Evolutionary conservation across 2,888 invertebrate genomes (phyloP).

Genomic region (Dione juno): DNA sequence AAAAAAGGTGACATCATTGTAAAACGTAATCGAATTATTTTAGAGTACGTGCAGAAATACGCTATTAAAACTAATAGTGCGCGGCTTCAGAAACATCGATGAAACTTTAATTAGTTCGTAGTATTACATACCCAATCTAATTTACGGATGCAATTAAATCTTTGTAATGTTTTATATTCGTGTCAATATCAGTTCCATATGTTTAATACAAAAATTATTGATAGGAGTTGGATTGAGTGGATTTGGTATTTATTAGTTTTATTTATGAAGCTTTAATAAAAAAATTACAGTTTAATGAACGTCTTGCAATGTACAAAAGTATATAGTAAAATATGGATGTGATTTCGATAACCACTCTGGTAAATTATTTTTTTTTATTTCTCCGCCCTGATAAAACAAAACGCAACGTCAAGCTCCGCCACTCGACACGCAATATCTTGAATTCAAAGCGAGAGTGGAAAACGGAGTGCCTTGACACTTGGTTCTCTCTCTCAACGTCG

Average conservation of each 20-base stretch:
- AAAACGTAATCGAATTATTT: conserved; percentile 36
- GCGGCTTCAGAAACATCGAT: conserved; percentile 58
- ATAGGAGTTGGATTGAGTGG: too few species aligned
- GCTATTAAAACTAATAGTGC: conserved; percentile 49
- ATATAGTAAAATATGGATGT: neutral
- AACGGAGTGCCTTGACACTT: too few species aligned
- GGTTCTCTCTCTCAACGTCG: too few species aligned
- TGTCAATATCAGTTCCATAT: neutral
- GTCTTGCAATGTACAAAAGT: neutral
- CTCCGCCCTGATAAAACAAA: too few species aligned
- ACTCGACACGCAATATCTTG: too few species aligned
- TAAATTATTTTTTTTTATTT: too few species aligned
- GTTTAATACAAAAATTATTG: too few species aligned
- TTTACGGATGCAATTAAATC: conserved; percentile 60
- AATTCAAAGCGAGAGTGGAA: too few species aligned
- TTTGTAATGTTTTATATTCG: conserved; percentile 27
- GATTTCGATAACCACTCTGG: too few species aligned
- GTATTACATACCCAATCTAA: conserved; percentile 66
- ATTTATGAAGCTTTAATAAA: neutral
- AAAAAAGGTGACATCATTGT: conserved; percentile 35
- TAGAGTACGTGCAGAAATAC: conserved; percentile 43
- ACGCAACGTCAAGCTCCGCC: too few species aligned
- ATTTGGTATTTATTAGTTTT: neutral
- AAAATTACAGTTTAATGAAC: neutral
- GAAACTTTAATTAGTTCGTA: conserved; percentile 72